Conservation (phyloP, 2,888 invertebrate genomes). For the Ligdia adustata region DNA sequence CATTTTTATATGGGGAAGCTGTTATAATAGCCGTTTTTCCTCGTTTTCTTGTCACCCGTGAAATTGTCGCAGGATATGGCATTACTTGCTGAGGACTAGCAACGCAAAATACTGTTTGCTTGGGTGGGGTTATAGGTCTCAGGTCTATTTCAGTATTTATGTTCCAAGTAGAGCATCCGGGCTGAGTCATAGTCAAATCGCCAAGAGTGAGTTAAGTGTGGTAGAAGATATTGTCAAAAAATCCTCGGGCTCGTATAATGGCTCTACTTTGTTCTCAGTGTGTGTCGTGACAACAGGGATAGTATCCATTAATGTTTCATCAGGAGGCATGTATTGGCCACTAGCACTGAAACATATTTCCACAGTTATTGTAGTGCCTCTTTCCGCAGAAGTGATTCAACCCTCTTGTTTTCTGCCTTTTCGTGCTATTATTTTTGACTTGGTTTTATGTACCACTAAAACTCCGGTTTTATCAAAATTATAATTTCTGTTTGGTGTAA, state of each 20-base stretch:
- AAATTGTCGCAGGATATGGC: not conserved
- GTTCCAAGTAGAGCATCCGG: not conserved
- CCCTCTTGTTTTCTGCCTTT: slow-evolving; percentile 5
- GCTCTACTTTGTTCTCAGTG: not conserved
- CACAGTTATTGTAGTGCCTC: slow-evolving; percentile 32
- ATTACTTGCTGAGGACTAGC: not conserved
- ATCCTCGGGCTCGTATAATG: not conserved
- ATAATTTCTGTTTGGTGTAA: not conserved
- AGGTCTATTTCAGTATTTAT: not conserved
- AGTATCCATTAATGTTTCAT: too few species aligned
- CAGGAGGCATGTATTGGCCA: not conserved
- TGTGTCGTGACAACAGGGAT: not conserved
- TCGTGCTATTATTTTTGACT: not conserved
- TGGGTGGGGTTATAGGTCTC: not conserved
- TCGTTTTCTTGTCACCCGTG: not conserved
- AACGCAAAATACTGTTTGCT: not conserved
- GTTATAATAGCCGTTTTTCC: not conserved
- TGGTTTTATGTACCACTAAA: not conserved
- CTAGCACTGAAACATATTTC: slow-evolving; percentile 38
- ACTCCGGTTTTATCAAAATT: slow-evolving; percentile 1
- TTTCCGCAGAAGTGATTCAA: slow-evolving; percentile 29
- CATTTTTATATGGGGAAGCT: not conserved
- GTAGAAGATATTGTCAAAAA: not conserved
- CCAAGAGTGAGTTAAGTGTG: not conserved
- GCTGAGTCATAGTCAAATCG: too few species aligned